Evolutionary conservation across 2,888 invertebrate species (phyloP), one percentile per base, ranked within the genome.

Genomic region (Byasa hedistus): DNA sequence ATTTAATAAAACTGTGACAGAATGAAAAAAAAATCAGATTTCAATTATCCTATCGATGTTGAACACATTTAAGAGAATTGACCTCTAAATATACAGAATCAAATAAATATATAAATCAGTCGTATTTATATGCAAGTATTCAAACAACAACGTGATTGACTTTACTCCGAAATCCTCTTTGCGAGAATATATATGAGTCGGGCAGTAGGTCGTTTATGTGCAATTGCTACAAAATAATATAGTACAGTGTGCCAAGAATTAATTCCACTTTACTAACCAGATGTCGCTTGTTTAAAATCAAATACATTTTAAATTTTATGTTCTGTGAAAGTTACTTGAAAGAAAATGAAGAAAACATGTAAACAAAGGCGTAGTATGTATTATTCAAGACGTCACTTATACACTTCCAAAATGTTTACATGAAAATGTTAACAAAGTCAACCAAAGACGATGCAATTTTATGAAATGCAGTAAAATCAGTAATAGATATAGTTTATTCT

Each of bases 321-420:
- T 22, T 22, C 52, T 54, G 36, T 3, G 44, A 44, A 58, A 58
- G 58, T 48, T 36, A 48, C n/a, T 8, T 22, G 58, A 58, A 58
- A 19, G 8, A 58, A 58, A 58, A 44, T 44, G 21, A 23, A 23
- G 58, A 44, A 44, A 44, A 22, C 0, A 19, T 39, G 24, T 39
- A 58, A 58, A 58, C 58, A 44, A 44, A 44, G 10, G 3, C 52
- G 5, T 15, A 56, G 3, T n/a, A 27, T 27, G 19, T 15, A 24
- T 27, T 56, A 19, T 56, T 56, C 27, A 56, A 15, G 23, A 19
- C 19, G 19, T 19, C 19, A 15, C 8, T 54, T 15, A 17, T 19
- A 36, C 1, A 5, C 17, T n/a, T 19, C 10, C 36, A 57, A 36
- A 36, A 2, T 57, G 36, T 22, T 57, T 57, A 57, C 36, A 36